These are phyloP conservation scores for Thecophora atra DNA, from an alignment of 2,888 invertebrate species.

Conservation along the genomic window DNA sequence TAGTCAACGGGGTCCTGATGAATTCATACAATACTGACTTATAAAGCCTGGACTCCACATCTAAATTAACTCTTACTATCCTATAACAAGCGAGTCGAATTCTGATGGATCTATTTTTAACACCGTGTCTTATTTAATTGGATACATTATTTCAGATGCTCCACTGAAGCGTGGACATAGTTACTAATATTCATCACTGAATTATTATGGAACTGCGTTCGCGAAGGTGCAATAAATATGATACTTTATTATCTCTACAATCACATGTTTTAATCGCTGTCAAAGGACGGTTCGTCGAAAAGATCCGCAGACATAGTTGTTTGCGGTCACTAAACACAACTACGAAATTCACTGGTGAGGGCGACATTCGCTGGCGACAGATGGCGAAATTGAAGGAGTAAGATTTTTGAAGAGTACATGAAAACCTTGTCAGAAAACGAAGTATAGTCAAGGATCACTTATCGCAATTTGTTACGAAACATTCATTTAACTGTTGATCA, in stretches of 20 bases:
- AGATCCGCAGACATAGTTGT: background rate
- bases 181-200: background rate
- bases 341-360: slow-evolving; percentile 44
- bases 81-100: too few species aligned
- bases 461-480: slow-evolving; percentile 51
- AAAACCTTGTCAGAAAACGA: slow-evolving; percentile 36
- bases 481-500: slow-evolving; percentile 33
- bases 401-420: slow-evolving; percentile 22
- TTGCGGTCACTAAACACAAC: background rate
- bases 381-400: slow-evolving; percentile 46
- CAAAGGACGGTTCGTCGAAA: background rate
- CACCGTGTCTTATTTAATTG: too few species aligned
- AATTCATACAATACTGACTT: too few species aligned
- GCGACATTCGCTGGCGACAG: background rate
- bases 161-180: too few species aligned
- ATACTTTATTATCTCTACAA: slow-evolving; percentile 33
- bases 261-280: background rate
- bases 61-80: too few species aligned
- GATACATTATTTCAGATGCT: too few species aligned
- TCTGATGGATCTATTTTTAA: too few species aligned
- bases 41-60: too few species aligned
- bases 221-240: slow-evolving; percentile 37
- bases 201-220: background rate
- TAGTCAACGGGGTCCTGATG: too few species aligned
- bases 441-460: slow-evolving; percentile 51